Base-by-base conservation (phyloP, 2,113 vertebrate species). In the Rhegmatorhina hoffmannsi region DNA sequence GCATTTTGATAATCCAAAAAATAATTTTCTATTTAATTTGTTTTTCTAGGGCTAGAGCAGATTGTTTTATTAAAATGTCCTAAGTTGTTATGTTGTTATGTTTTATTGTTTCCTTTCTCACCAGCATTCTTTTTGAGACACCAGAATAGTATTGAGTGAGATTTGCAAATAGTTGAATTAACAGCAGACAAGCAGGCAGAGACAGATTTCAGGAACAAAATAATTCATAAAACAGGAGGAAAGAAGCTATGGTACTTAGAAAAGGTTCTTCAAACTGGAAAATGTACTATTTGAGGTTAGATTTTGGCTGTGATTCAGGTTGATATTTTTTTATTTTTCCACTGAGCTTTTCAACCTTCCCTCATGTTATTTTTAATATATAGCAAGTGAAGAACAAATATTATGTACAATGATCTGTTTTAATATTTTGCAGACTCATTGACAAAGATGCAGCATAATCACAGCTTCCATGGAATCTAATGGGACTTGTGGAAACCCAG, bases 361-460 rank as follows among this genome's bases (percentile, higher is more conserved):
- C 21, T 73, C 11, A n/a, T 33, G 43, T 33, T 86, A n/a, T 92
- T 94, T 94, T 74, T 81, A 75, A 74, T 50, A 70, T 40, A 34
- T 7, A 64, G 5, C 44, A 56, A 11, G 16, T 86, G 53, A 44
- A 72, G 34, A 86, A 7, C 77, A 90, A 85, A 69, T 79, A 70
- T 7, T 33, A 59, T 26, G 18, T 86, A 81, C 18, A 50, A 64
- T 77, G n/a, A 36, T 60, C 28, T 83, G n/a, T 24, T 77, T 93
- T 84, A 90, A 53, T 92, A 87, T 84, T 95, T 95, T 82, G 56
- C 36, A 75, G 36, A 49, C 49, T 94, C 47, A 76, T 93, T 95
- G 93, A 87, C 52, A 90, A 93, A 96, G 62, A 94, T 75, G 64
- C 80, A 46, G 52, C 40, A 17, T 76, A 62, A 8, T 94, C 76